Percentiles rank a stretch among this genome's conserved stretches.
These are phyloP conservation scores for Drosophila auraria DNA, from an alignment of 1,140 invertebrate species.

Conservation along the genomic window DNA sequence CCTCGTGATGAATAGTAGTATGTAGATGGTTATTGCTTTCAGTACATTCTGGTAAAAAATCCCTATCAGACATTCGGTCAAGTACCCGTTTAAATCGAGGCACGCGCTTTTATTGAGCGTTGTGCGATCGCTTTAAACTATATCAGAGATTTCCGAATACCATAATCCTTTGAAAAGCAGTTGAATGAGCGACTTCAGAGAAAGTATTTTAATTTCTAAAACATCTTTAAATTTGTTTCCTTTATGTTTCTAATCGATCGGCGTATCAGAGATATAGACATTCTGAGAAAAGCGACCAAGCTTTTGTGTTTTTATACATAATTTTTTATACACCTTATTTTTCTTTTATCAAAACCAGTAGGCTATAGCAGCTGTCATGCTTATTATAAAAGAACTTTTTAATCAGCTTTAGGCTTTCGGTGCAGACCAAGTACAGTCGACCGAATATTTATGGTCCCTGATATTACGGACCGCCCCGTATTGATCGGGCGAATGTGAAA, in stretches of 20 bases:
- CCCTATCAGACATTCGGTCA: conserved; percentile 4
- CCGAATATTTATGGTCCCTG: conserved; percentile 9
- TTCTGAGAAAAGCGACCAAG: too few species aligned
- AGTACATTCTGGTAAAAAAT: conserved; percentile 24
- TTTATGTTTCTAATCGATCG: neutral
- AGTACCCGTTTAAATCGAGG: neutral
- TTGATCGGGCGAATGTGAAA: conserved; percentile 17
- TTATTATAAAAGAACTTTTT: neutral
- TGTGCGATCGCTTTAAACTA: neutral
- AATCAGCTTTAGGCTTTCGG: conserved; percentile 1
- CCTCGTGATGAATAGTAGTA: conserved; percentile 14
- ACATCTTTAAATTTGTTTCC: too few species aligned
- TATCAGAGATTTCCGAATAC: neutral
- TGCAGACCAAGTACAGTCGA: conserved; percentile 3
- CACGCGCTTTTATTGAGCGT: neutral
- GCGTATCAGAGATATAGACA: too few species aligned
- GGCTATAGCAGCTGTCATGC: too few species aligned
- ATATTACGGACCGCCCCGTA: neutral
- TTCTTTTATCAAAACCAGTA: too few species aligned
- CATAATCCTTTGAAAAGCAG: neutral
- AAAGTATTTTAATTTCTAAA: neutral
- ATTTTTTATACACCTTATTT: too few species aligned
- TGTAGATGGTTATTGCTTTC: conserved; percentile 20
- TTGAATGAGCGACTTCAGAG: too few species aligned
- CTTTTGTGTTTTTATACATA: too few species aligned